These are phyloP conservation scores for Nymphalis io DNA, from an alignment of 1,140 invertebrate genomes.

Conservation along the genomic window DNA sequence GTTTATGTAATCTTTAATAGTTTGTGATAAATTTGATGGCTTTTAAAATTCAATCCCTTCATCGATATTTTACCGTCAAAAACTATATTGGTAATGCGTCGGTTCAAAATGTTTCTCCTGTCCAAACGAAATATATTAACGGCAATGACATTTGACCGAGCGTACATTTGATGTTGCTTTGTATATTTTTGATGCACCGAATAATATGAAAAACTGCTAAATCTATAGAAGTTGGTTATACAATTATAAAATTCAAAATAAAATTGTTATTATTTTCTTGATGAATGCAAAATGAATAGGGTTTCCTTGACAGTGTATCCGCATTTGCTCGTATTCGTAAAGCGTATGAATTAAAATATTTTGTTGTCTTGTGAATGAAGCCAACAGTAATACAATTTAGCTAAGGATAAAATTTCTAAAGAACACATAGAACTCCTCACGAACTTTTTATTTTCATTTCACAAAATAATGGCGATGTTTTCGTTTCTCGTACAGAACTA, in stretches of 20 bases:
- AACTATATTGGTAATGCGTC: slow-evolving; percentile 16
- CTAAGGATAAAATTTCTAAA: background rate
- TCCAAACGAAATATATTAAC: slow-evolving; percentile 8
- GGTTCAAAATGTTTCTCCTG: slow-evolving; percentile 9
- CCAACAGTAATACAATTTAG: too few species aligned
- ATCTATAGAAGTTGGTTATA: too few species aligned
- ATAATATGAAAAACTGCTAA: background rate
- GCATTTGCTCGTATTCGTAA: too few species aligned
- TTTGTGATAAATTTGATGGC: slow-evolving; percentile 4
- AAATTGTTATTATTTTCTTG: too few species aligned
- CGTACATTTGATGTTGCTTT: background rate
- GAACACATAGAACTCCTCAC: background rate
- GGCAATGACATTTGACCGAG: background rate
- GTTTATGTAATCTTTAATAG: background rate
- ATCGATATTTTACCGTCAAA: slow-evolving; percentile 7
- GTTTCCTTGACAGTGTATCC: too few species aligned
- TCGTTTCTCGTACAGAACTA: background rate
- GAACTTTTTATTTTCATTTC: background rate
- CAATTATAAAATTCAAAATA: too few species aligned
- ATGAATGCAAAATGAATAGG: too few species aligned
- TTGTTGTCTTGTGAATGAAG: too few species aligned
- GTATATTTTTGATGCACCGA: background rate
- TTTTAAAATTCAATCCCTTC: background rate
- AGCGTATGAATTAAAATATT: too few species aligned
- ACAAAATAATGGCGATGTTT: background rate